Conservation (phyloP, 2,113 vertebrate genomes). For the Hippotragus niger region DNA sequence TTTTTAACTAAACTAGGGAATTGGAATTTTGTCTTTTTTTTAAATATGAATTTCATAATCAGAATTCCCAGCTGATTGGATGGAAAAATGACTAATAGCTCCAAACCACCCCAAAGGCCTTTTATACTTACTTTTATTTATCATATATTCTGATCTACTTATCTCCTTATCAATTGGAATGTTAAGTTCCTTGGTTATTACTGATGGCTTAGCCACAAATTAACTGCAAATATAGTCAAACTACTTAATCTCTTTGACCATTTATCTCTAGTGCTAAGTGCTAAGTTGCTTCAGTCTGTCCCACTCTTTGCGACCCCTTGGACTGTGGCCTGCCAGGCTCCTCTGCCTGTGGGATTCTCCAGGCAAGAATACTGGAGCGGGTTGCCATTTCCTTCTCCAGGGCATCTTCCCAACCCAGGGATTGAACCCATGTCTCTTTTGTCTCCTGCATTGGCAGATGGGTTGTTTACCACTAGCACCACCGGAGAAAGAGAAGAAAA, state of each 20-base stretch:
- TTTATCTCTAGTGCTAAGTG: not conserved
- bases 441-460: not conserved
- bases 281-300: not conserved
- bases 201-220: not conserved
- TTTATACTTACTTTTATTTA: not conserved
- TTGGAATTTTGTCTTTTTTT: constrained; percentile 29
- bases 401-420: not conserved
- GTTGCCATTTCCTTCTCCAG: not conserved
- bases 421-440: not conserved
- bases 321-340: not conserved
- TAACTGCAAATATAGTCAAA: not conserved
- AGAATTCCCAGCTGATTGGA: not conserved
- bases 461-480: not conserved
- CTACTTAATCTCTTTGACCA: not conserved
- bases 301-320: not conserved
- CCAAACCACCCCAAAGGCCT: not conserved
- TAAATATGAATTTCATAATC: constrained; percentile 4
- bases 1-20: constrained; percentile 18
- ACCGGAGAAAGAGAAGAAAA: not conserved
- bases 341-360: not conserved
- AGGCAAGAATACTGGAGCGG: not conserved
- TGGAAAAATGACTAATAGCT: not conserved
- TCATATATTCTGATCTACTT: not conserved
- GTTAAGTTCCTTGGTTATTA: not conserved
- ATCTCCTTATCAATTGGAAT: not conserved